Percentiles rank a stretch among this genome's conserved stretches.
Conservation (phyloP, 64 coral and sea anemone species). For the Dendronephthya gigantea region DNA sequence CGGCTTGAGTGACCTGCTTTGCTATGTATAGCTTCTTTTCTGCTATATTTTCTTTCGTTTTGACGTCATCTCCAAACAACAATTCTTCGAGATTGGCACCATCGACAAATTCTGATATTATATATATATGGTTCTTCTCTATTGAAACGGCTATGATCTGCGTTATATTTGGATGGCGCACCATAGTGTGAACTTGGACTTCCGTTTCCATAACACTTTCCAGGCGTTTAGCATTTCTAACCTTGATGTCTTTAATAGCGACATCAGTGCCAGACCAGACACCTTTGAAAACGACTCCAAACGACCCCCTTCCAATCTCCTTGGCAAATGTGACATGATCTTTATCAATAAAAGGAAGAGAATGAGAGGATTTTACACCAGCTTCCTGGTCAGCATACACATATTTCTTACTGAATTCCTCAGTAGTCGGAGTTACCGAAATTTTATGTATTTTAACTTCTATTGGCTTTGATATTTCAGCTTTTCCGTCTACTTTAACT, state of each 20-base stretch:
- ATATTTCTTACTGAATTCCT: background rate
- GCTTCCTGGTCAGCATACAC: background rate
- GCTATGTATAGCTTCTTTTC: constrained; percentile 35
- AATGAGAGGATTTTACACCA: background rate
- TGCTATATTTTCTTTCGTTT: too few species aligned
- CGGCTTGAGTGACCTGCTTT: constrained; percentile 45
- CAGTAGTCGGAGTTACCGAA: background rate
- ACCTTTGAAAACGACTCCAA: constrained; percentile 45
- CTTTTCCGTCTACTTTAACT: background rate
- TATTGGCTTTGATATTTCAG: background rate
- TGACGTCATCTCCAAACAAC: constrained; percentile 28
- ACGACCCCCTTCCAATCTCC: constrained; percentile 46
- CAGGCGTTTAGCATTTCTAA: constrained; percentile 46
- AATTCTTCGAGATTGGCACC: constrained; percentile 44
- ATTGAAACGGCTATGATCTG: constrained; percentile 51
- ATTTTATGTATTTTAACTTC: background rate
- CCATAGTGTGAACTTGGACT: constrained; percentile 38
- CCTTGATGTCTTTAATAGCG: constrained; percentile 44
- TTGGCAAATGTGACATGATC: background rate
- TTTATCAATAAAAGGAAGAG: background rate
- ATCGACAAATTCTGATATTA: constrained; percentile 51
- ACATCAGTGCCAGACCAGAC: constrained; percentile 52
- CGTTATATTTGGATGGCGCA: constrained; percentile 59
- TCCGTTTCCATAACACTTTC: constrained; percentile 32
- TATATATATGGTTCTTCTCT: constrained; percentile 48